Percentiles rank a stretch among this genome's conserved stretches.
These are phyloP conservation scores for Xiphorhynchus elegans DNA, from an alignment of 2,113 vertebrate genomes.

Conservation along the genomic window DNA sequence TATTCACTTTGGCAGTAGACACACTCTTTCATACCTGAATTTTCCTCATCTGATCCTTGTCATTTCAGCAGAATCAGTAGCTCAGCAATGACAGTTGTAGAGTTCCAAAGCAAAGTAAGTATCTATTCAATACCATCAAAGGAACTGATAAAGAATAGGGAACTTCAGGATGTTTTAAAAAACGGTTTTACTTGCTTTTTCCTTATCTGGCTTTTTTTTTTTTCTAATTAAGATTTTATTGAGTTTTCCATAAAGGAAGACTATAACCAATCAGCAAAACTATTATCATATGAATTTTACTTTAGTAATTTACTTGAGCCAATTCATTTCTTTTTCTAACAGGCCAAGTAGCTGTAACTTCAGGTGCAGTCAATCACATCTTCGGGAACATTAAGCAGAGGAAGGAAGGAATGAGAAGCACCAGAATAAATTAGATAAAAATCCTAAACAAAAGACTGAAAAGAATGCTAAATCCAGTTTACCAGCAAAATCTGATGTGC, in stretches of 20 bases:
- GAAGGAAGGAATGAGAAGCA: constrained; percentile 22
- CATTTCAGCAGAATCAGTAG: not conserved
- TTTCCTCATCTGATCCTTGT: not conserved
- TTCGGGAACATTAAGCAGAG: not conserved
- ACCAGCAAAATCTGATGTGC: not conserved
- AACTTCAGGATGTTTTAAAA: not conserved
- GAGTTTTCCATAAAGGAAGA: constrained; percentile 26
- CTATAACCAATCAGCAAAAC: constrained; percentile 23
- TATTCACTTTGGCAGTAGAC: not conserved
- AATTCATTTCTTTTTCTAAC: constrained; percentile 22
- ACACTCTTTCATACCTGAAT: not conserved
- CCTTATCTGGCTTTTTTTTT: not conserved
- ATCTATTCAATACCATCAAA: constrained; percentile 35
- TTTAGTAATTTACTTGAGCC: constrained; percentile 3
- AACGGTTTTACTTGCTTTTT: constrained; percentile 3
- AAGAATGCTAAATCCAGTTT: constrained; percentile 18
- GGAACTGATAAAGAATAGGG: not conserved
- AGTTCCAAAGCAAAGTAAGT: not conserved
- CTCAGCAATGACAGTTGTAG: not conserved
- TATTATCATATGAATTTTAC: constrained; percentile 43
- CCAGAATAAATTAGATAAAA: constrained; percentile 34
- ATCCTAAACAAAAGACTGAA: not conserved
- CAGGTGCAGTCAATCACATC: constrained; percentile 41
- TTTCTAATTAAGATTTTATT: constrained; percentile 50
- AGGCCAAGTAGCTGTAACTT: constrained; percentile 20